These are phyloP conservation scores for Andrena camellia DNA, from an alignment of 2,888 invertebrate genomes.

Conservation along the genomic window DNA sequence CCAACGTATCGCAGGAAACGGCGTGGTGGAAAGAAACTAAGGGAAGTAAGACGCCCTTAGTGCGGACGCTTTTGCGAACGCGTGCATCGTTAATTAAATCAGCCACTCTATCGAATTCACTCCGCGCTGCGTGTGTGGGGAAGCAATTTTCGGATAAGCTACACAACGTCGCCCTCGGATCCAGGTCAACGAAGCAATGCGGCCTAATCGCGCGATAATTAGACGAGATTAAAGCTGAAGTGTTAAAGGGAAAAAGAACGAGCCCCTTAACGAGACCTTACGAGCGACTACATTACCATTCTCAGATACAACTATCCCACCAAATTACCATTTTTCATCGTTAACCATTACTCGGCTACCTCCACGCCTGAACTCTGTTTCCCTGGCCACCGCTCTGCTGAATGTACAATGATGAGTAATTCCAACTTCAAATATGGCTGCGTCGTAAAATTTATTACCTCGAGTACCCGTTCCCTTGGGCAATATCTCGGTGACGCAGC, in stretches of 20 bases:
- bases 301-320: constrained; percentile 1
- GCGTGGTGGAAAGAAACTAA: too few relatives aligned
- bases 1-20: too few relatives aligned
- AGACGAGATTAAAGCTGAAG: constrained; percentile 31
- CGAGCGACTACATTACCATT: constrained; percentile 16
- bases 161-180: constrained; percentile 11
- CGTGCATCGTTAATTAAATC: constrained; percentile 57
- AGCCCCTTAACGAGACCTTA: constrained; percentile 17
- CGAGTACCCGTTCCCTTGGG: too few relatives aligned
- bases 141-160: constrained; percentile 59
- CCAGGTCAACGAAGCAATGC: constrained; percentile 42
- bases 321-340: neutral
- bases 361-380: neutral
- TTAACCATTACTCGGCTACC: neutral
- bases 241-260: constrained; percentile 26
- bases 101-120: constrained; percentile 35
- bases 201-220: constrained; percentile 44
- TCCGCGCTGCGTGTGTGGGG: constrained; percentile 38
- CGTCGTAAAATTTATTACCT: too few relatives aligned
- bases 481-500: too few relatives aligned
- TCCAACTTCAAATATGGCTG: too few relatives aligned
- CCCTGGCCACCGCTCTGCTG: too few relatives aligned
- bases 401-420: too few relatives aligned
- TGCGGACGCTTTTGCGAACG: constrained; percentile 3
- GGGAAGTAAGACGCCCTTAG: neutral